These are phyloP conservation scores for Achatina immaculata DNA, from an alignment of 1,140 invertebrate genomes.

Conservation along the genomic window DNA sequence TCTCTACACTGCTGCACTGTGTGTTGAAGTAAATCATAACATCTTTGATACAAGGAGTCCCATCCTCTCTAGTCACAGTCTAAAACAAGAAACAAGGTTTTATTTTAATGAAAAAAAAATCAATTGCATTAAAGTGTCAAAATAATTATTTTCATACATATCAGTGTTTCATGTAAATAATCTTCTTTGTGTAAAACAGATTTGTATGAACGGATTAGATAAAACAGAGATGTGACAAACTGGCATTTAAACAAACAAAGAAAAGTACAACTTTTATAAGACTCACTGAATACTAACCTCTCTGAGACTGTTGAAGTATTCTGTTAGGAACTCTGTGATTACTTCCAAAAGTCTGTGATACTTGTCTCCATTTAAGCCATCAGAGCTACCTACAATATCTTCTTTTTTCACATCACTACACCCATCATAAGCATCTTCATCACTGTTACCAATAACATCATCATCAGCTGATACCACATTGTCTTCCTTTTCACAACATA, in stretches of 20 bases:
- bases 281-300: background rate
- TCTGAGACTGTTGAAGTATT: slow-evolving; percentile 5
- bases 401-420: background rate
- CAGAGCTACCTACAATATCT: background rate
- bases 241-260: background rate
- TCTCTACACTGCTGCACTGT: slow-evolving; percentile 11
- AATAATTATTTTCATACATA: background rate
- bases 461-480: background rate
- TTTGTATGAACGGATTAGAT: background rate
- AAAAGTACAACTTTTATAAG: too few species aligned
- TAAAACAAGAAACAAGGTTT: background rate
- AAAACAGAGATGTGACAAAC: background rate
- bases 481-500: background rate
- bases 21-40: slow-evolving; percentile 1
- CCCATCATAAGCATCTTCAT: background rate
- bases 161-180: background rate
- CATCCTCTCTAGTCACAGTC: slow-evolving; percentile 3
- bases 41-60: background rate
- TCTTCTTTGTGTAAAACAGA: background rate
- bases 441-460: too few species aligned
- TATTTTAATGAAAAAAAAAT: background rate
- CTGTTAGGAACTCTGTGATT: slow-evolving; percentile 13
- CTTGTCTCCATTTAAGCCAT: background rate
- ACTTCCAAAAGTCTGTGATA: slow-evolving; percentile 12
- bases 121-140: background rate